Evolutionary conservation across 1,140 invertebrate species (phyloP).

Genomic region (Phymorhynchus buccinoides): DNA sequence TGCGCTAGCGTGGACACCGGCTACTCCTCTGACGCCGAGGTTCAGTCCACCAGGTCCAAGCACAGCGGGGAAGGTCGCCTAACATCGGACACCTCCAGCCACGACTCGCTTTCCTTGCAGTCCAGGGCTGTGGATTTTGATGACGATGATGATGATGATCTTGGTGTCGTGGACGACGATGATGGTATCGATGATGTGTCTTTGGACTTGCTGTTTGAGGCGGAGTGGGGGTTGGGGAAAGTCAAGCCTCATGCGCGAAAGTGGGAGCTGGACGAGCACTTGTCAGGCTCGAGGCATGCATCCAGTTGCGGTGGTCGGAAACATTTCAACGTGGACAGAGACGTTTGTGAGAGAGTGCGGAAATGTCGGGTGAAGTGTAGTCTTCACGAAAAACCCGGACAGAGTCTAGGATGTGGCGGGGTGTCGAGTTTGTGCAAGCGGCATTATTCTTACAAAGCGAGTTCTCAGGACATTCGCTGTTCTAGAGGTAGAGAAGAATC

Average conservation of each 20-base stretch:
- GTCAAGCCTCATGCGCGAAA: neutral
- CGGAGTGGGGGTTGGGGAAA: neutral
- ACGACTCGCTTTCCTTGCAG: neutral
- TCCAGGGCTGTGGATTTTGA: neutral
- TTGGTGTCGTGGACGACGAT: neutral
- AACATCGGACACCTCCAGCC: neutral
- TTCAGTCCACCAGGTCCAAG: constrained; percentile 29
- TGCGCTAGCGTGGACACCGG: constrained; percentile 50
- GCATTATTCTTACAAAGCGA: neutral
- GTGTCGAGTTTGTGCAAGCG: neutral
- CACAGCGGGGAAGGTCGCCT: neutral
- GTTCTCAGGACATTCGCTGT: neutral
- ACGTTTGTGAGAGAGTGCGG: neutral
- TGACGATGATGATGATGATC: neutral
- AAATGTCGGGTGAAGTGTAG: neutral
- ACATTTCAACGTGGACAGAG: neutral
- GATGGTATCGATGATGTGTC: neutral
- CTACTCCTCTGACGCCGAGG: constrained; percentile 43
- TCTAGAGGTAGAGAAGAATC: neutral
- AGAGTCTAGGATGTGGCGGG: neutral
- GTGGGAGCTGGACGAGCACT: neutral
- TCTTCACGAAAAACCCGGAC: neutral
- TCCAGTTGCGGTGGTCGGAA: neutral
- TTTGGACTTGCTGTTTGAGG: neutral
- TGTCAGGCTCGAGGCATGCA: too few species aligned